A percentile compares a stretch with the other conserved stretches of the same genome.
These are phyloP conservation scores for Brachionus plicatilis DNA, from an alignment of 1,140 invertebrate species.

Conservation along the genomic window DNA sequence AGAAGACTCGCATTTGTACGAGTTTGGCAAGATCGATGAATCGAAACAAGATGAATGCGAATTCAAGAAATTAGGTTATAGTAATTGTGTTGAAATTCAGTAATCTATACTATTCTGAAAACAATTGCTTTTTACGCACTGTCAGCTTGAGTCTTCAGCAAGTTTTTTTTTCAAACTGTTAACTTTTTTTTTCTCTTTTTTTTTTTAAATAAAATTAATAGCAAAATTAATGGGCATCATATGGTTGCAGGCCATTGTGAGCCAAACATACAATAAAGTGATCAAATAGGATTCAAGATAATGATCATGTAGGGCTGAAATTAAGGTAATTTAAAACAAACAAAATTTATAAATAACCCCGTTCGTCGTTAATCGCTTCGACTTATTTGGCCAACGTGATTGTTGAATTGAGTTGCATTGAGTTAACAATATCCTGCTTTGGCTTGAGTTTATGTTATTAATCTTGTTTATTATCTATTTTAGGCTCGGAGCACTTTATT, in stretches of 20 bases:
- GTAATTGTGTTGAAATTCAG: constrained; percentile 6
- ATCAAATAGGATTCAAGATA: background rate
- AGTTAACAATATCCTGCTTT: background rate
- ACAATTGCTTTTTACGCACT: background rate
- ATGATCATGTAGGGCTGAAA: constrained; percentile 12
- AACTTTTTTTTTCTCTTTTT: background rate
- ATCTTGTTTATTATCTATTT: background rate
- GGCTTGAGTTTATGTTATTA: background rate
- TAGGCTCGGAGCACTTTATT: background rate
- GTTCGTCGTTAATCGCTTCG: background rate
- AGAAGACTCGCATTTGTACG: background rate
- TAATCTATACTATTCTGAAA: background rate
- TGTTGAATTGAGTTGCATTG: background rate
- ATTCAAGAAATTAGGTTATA: constrained; percentile 8
- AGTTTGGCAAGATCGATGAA: background rate
- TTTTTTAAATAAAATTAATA: background rate
- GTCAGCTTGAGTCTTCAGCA: constrained; percentile 18
- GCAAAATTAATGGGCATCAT: constrained; percentile 25
- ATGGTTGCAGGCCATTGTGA: background rate
- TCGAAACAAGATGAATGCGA: constrained; percentile 12
- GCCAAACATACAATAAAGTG: background rate
- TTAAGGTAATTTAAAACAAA: constrained; percentile 7
- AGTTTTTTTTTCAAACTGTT: constrained; percentile 20
- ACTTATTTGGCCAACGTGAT: background rate
- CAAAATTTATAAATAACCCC: background rate